These are phyloP conservation scores for Sminthopsis crassicaudata DNA, from an alignment of 2,113 vertebrate species.

Conservation along the genomic window DNA sequence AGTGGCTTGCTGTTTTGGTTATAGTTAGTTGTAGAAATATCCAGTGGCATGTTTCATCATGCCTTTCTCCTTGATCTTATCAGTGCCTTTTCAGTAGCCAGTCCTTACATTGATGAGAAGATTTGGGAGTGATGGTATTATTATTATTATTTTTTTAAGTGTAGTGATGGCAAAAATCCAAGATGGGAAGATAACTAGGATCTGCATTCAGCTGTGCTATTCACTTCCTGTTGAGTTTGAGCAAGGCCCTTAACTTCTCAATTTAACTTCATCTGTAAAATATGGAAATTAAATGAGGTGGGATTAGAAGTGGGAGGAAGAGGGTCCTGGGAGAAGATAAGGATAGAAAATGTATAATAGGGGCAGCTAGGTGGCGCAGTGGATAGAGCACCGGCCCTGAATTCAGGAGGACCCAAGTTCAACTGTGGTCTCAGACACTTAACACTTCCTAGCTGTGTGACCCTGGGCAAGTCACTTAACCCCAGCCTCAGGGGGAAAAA, in stretches of 20 bases:
- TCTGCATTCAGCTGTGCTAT: background rate
- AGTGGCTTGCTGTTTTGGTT: background rate
- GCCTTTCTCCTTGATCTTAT: too few relatives aligned
- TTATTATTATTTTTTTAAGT: background rate
- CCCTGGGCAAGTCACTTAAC: too few relatives aligned
- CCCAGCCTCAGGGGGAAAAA: too few relatives aligned
- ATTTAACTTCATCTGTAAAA: background rate
- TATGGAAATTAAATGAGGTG: background rate
- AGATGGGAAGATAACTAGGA: background rate
- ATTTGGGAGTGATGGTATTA: background rate
- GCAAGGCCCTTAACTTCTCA: background rate
- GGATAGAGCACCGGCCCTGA: too few relatives aligned
- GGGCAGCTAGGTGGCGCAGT: too few relatives aligned
- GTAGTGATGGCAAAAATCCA: background rate
- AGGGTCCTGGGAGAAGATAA: too few relatives aligned
- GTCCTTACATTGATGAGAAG: background rate
- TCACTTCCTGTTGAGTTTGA: background rate
- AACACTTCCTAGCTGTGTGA: too few relatives aligned
- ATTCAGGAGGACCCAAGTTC: too few relatives aligned
- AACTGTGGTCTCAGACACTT: too few relatives aligned
- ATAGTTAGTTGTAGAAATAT: background rate
- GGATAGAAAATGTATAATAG: too few relatives aligned
- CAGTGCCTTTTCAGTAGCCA: background rate
- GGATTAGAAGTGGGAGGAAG: too few relatives aligned
- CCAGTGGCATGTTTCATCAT: background rate